phyloP scores from a whole-genome alignment of 2,113 vertebrate genomes.

The Hiodon alosoides region DNA sequence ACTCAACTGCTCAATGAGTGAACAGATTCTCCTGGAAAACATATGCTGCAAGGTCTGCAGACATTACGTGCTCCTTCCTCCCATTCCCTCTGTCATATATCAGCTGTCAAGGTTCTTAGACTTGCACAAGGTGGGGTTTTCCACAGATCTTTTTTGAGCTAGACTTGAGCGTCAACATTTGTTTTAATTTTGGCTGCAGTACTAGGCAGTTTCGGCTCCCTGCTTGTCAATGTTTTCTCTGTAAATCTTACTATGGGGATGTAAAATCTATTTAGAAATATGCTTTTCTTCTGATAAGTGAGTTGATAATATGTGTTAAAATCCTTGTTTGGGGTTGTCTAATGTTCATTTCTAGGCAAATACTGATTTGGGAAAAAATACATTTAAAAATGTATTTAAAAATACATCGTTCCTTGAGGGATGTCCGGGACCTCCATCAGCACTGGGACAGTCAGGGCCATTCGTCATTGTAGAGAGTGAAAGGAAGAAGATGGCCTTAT shows the following conservation, averaged over 20 bases:
- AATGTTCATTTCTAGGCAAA: not conserved
- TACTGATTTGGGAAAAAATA: not conserved
- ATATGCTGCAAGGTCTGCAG: conserved; percentile 82
- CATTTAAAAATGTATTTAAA: not conserved
- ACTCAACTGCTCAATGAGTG: conserved; percentile 77
- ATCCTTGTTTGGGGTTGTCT: too few relatives aligned
- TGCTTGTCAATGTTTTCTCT: conserved; percentile 33
- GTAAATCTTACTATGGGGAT: conserved; percentile 34
- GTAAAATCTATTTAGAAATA: not conserved
- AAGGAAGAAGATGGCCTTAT: not conserved
- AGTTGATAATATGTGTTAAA: too few relatives aligned
- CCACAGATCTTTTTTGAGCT: not conserved
- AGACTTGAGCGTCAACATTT: not conserved
- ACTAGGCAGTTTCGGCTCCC: conserved; percentile 33
- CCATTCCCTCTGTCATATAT: conserved; percentile 1
- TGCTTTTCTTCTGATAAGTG: too few relatives aligned
- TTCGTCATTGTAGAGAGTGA: not conserved
- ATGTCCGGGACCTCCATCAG: not conserved
- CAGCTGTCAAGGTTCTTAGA: not conserved
- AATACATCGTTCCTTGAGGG: not conserved
- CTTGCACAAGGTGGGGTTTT: not conserved
- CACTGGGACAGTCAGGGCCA: not conserved
- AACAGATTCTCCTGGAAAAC: conserved; percentile 80
- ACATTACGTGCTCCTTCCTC: conserved; percentile 4
- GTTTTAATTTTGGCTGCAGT: conserved; percentile 21